Evolutionary conservation across 2,797 vertebrate genomes (phyloP).

Genomic region (Poeciliopsis turneri): DNA sequence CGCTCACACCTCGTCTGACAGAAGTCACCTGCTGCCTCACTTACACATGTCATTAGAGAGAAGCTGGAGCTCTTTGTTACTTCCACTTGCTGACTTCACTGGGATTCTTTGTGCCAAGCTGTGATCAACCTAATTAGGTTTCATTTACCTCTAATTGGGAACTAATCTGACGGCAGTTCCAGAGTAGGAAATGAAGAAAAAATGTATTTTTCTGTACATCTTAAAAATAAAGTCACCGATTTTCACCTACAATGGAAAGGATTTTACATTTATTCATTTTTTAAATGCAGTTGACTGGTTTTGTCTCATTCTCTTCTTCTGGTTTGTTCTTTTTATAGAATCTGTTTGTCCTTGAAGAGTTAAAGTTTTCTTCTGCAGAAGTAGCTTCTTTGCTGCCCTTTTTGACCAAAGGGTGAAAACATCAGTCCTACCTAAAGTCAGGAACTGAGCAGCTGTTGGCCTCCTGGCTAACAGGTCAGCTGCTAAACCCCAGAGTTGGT

Average conservation of each 20-base stretch:
- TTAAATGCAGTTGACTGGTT: neutral
- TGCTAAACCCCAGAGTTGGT: no score
- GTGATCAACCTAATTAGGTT: constrained; percentile 1
- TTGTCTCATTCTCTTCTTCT: neutral
- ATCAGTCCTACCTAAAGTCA: no score
- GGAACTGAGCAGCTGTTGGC: no score
- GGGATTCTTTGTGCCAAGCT: neutral
- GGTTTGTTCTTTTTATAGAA: no score
- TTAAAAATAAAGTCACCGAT: neutral
- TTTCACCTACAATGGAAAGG: neutral
- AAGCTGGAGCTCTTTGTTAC: constrained; percentile 1
- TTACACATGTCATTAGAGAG: constrained; percentile 2
- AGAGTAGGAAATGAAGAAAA: neutral
- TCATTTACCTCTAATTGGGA: constrained; percentile 1
- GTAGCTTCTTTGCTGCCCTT: neutral
- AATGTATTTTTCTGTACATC: neutral
- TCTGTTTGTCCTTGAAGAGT: no score
- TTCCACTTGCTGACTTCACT: neutral
- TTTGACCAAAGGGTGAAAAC: no score
- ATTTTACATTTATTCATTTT: neutral
- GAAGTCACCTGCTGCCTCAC: constrained; percentile 30
- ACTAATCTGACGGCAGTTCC: neutral
- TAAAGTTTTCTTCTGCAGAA: neutral
- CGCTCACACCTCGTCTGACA: constrained; percentile 40
- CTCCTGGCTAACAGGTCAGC: no score